Evolutionary conservation across 2,888 invertebrate genomes (phyloP), one percentile per base, ranked within the genome.

Genomic region (Catocala fraxini): DNA sequence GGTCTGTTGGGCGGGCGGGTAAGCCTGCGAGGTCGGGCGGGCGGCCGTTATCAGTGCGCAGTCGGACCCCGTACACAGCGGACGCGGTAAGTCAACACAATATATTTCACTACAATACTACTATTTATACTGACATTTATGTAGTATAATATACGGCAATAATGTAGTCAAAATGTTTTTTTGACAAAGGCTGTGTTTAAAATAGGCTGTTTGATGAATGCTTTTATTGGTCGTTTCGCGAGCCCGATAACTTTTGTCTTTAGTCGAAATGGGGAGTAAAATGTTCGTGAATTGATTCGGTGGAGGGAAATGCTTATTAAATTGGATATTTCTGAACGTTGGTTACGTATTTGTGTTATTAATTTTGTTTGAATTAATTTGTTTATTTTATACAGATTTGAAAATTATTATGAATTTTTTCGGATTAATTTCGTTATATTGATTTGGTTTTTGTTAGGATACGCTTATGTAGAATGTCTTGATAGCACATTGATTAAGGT

Each of bases 21-120:
- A 33, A n/a, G 48, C 42, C 35, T 33, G 42, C 12, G 41, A 51
- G 56, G 56, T 39, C 48, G 72, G 76, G 72, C 72, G 68, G 56
- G 68, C 75, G 57, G 55, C 67, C 63, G 70, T 77, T 78, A 78
- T 76, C 76, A 76, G 76, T 76, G 75, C 76, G 76, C 76, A 75
- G 75, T 56, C 63, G 55, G 71, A 77, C 73, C 73, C 70, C 60
- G 75, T 25, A 25, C 61, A 59, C 59, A 58, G 56, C 77, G 71
- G 63, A 63, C 63, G 58, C 77, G 75, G 75, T 75, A 51, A 75
- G 75, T 74, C 12, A 12, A 15, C n/a, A 35, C 34, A 9, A 56
- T 46, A 63, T 9, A 25, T 12, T 51, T n/a, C 48, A 42, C 35
- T 51, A 35, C 51, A 13, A 51, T 42, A 25, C 25, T 25, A 43